These are phyloP conservation scores for Tragelaphus buxtoni DNA, from an alignment of 2,113 vertebrate genomes.

Conservation along the genomic window DNA sequence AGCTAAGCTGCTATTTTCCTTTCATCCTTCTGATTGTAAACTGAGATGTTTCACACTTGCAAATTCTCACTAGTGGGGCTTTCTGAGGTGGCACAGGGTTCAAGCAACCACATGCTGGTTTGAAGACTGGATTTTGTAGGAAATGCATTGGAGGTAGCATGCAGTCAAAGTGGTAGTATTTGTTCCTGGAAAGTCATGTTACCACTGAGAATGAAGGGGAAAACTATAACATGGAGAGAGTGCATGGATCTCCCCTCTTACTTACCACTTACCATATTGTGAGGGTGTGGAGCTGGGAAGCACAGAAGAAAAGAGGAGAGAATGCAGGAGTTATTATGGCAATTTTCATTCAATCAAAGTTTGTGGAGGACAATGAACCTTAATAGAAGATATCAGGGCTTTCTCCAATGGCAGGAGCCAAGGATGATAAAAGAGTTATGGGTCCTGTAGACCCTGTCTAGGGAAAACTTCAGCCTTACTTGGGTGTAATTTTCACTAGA, in stretches of 20 bases:
- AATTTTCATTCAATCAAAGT: background rate
- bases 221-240: background rate
- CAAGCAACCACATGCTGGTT: background rate
- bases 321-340: background rate
- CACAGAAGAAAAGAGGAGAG: background rate
- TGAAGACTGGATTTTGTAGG: background rate
- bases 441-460: background rate
- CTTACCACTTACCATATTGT: background rate
- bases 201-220: background rate
- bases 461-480: background rate
- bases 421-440: background rate
- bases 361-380: background rate
- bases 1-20: background rate
- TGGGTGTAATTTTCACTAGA: background rate
- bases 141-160: background rate
- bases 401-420: background rate
- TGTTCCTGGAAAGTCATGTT: background rate
- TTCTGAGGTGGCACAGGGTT: background rate
- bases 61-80: background rate
- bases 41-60: background rate
- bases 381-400: background rate
- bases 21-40: background rate
- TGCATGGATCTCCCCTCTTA: background rate
- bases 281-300: background rate
- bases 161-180: background rate